These are phyloP conservation scores for Meteorus sp. DNA, from an alignment of 1,140 invertebrate genomes.

Conservation along the genomic window DNA sequence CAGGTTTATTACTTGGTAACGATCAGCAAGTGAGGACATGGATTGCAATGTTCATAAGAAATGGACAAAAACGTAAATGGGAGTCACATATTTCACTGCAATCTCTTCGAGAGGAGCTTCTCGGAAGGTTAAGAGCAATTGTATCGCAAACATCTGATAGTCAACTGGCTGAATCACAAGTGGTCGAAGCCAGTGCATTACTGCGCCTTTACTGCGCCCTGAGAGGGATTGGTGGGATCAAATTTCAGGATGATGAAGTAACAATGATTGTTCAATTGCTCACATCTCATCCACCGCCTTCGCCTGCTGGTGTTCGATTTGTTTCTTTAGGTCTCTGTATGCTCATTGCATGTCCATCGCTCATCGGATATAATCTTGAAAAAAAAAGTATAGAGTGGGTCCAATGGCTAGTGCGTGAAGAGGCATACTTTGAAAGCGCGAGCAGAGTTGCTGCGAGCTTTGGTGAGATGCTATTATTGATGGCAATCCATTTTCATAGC, in stretches of 20 bases:
- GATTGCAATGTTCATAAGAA: slow-evolving; percentile 90
- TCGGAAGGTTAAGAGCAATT: slow-evolving; percentile 70
- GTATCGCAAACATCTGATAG: slow-evolving; percentile 61
- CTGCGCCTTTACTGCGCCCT: slow-evolving; percentile 89
- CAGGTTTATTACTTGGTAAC: slow-evolving; percentile 85
- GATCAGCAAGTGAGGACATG: slow-evolving; percentile 87
- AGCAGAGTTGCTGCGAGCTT: slow-evolving; percentile 82
- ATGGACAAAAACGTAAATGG: slow-evolving; percentile 85
- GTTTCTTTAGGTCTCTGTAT: slow-evolving; percentile 92
- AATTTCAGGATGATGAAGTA: slow-evolving; percentile 94
- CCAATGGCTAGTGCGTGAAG: slow-evolving; percentile 88
- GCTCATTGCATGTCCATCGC: slow-evolving; percentile 89
- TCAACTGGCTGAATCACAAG: slow-evolving; percentile 64
- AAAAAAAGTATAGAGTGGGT: slow-evolving; percentile 92
- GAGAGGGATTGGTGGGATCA: slow-evolving; percentile 88
- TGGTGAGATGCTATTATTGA: slow-evolving; percentile 93
- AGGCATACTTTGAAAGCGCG: slow-evolving; percentile 81
- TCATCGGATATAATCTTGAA: slow-evolving; percentile 83
- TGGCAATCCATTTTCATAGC: slow-evolving; percentile 96
- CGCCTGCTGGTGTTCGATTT: slow-evolving; percentile 87
- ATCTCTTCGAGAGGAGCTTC: slow-evolving; percentile 76
- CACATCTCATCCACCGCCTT: slow-evolving; percentile 87
- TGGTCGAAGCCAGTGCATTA: slow-evolving; percentile 79
- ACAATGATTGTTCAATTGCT: slow-evolving; percentile 79
- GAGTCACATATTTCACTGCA: slow-evolving; percentile 75